Base-by-base conservation (phyloP, 1,140 invertebrate species). In the Pseudobourletiella spinata region DNA sequence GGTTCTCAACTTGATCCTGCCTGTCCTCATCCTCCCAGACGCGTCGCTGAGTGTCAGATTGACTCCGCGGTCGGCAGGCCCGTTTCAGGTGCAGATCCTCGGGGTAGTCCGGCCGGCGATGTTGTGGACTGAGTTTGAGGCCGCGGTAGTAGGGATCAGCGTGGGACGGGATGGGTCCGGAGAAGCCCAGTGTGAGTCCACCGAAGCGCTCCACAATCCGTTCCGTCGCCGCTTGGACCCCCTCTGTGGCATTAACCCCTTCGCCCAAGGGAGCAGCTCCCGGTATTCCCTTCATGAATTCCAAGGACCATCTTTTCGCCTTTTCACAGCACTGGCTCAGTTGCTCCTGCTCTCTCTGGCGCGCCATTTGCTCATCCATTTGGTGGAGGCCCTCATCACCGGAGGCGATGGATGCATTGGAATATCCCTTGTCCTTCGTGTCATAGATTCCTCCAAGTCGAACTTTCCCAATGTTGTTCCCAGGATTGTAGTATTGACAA, bases 401-500 rank as follows among this genome's bases (percentile, higher is more conserved):
- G 52, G 25, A 6, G 52, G 29, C 4, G 3, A 16, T 3, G 32
- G 16, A 11, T 48, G 32, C 3, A n/a, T n/a, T n/a, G n/a, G n/a
- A n/a, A n/a, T n/a, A n/a, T n/a, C n/a, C n/a, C n/a, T n/a, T n/a
- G n/a, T n/a, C n/a, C n/a, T n/a, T n/a, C n/a, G n/a, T n/a, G n/a
- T 55, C 52, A 18, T 55, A 55, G 14, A 55, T 35, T n/a, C 52
- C 52, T n/a, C 52, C 52, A 4, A 55, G 52, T 2, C 22, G 52
- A n/a, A 55, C 29, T 24, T 52, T 24, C 8, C 14, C 26, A 3
- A 3, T 3, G 4, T 14, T 51, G 20, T 3, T 3, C 24, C 14
- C 28, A 15, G 20, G 8, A 14, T 22, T 22, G 24, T 51, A 51
- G n/a, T 51, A 51, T 14, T 51, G 22, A 26, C 48, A 51, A 14